Evolutionary conservation across 1,140 invertebrate genomes (phyloP).

Genomic region (Dinoponera quadriceps): DNA sequence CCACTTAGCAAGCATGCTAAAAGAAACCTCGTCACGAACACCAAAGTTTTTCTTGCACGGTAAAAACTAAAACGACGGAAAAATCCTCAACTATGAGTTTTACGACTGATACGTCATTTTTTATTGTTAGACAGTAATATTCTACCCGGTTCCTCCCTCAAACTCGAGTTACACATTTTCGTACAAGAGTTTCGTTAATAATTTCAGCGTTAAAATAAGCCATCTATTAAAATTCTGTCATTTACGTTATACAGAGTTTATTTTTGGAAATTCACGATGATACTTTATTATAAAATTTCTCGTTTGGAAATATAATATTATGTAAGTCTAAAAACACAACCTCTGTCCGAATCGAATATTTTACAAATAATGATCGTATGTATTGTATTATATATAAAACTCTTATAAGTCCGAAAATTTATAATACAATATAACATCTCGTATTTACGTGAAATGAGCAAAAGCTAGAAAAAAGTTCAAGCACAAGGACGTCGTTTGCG

Average conservation of each 20-base stretch:
- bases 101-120: conserved; percentile 27
- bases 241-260: background rate
- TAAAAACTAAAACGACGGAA: conserved; percentile 36
- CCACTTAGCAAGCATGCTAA: conserved; percentile 59
- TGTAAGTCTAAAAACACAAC: conserved; percentile 2
- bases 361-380: background rate
- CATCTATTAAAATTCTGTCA: background rate
- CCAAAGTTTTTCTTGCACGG: conserved; percentile 55
- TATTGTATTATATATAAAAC: background rate
- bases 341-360: background rate
- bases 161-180: background rate
- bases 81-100: conserved; percentile 27
- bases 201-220: background rate
- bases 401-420: background rate
- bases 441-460: background rate
- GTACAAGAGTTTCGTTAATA: background rate
- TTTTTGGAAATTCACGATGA: background rate
- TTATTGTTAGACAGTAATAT: conserved; percentile 7
- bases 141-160: background rate
- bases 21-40: conserved; percentile 52
- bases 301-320: background rate
- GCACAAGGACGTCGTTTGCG: conserved; percentile 1
- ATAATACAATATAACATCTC: conserved; percentile 2
- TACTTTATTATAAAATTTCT: conserved; percentile 4
- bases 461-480: background rate